phyloP scores from a whole-genome alignment of 2,888 invertebrate species.

The Chymomyza caudatula region DNA sequence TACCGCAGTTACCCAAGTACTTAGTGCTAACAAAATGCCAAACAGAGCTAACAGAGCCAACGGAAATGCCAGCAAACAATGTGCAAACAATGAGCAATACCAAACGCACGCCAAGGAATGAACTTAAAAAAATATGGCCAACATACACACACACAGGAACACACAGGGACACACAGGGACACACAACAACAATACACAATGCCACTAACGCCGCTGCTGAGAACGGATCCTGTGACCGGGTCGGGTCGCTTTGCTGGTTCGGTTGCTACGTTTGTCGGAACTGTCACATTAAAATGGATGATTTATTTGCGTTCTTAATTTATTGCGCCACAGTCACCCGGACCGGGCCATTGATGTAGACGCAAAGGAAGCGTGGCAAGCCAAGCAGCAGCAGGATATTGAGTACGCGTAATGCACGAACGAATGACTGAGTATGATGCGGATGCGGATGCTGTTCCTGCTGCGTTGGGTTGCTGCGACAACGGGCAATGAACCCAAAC shows the following conservation, averaged over 20 bases:
- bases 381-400: slow-evolving; percentile 50
- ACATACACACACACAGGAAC: background rate
- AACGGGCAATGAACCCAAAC: slow-evolving; percentile 44
- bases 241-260: slow-evolving; percentile 12
- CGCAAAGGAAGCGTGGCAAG: background rate
- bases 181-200: slow-evolving; percentile 23
- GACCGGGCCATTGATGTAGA: slow-evolving; percentile 10
- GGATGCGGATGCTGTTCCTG: background rate
- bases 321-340: slow-evolving; percentile 60
- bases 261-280: slow-evolving; percentile 63
- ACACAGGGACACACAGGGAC: slow-evolving; percentile 36
- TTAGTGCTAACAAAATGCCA: slow-evolving; percentile 56
- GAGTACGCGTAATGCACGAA: slow-evolving; percentile 70
- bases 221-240: background rate
- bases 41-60: background rate
- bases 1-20: slow-evolving; percentile 65
- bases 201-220: slow-evolving; percentile 14
- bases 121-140: slow-evolving; percentile 58
- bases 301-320: slow-evolving; percentile 72
- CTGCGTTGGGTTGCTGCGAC: background rate
- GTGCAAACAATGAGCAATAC: slow-evolving; percentile 58
- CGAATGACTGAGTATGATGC: slow-evolving; percentile 24
- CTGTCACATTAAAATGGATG: slow-evolving; percentile 75
- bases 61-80: slow-evolving; percentile 45
- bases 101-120: slow-evolving; percentile 38